Evolutionary conservation across 2,888 invertebrate genomes (phyloP), one percentile per base, ranked within the genome.

Genomic region (Dicranocentrus wangi): DNA sequence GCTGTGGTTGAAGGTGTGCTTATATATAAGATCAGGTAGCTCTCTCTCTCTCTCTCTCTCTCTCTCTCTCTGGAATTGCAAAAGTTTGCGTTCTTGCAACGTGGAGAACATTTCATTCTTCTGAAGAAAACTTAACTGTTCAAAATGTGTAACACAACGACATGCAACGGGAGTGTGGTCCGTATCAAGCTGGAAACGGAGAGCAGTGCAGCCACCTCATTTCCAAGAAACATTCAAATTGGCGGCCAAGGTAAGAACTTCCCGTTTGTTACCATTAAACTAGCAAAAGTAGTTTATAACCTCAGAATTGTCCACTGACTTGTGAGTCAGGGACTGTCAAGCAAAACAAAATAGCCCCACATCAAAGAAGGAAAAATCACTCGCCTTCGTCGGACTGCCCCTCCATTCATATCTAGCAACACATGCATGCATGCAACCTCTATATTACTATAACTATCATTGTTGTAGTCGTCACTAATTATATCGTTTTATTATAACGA

Each of bases 211-310:
- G 60, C 68, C 5, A 60, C 69, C 60, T 61, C 77, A 13, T 51
- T 77, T 51, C 69, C 77, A 43, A 77, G 77, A 43, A 51, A 77
- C 42, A 51, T 69, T 27, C 77, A 77, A 61, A 19, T 66, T 53
- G 53, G 43, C 58, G 75, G 75, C 58, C 75, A 75, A 75, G 75
- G 75, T 75, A 75, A 75, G 73, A 65, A 19, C 7, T 8, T 39
- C 39, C 13, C 15, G 13, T 8, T 43, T 8, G 39, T 43, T 43
- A n/a, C n/a, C n/a, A n/a, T n/a, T n/a, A n/a, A n/a, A n/a, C n/a
- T n/a, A n/a, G n/a, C n/a, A n/a, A n/a, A n/a, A n/a, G n/a, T n/a
- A n/a, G n/a, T n/a, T n/a, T n/a, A n/a, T n/a, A n/a, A n/a, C n/a
- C n/a, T n/a, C n/a, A n/a, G n/a, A n/a, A n/a, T n/a, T n/a, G n/a